Evolutionary conservation across 2,797 vertebrate genomes (phyloP), one percentile per base, ranked within the genome.

Genomic region (Remorina albescens): DNA sequence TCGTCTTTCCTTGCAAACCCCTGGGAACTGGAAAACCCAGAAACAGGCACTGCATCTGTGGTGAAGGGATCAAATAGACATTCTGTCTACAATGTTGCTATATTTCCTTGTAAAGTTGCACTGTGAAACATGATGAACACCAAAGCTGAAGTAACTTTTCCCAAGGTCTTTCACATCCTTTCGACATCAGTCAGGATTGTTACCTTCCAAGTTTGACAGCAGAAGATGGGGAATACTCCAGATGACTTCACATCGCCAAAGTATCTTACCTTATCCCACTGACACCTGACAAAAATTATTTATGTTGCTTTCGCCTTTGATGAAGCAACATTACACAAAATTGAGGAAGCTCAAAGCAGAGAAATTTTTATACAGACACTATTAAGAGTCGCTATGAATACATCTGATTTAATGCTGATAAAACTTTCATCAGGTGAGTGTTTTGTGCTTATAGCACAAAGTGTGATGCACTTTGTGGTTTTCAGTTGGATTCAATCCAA

Each of bases 201-300:
- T 71, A 54, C 74, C 76, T 76, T 83, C 75, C 75, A 78, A 61
- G 71, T 74, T 41, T 76, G 74, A 76, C 80, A 67, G 44, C 67
- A 81, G 56, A 84, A 76, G 54, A 83, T 78, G 58, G 39, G 32
- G 8, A 83, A 76, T 81, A 78, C 69, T 78, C 58, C 75, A 79
- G 74, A 55, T 79, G 77, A 83, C 70, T 83, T 77, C 49, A 78
- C 71, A 51, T 67, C 68, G 71, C 67, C 47, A 72, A 74, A 68
- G 74, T 78, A 39, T 76, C 36, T 50, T 62, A 39, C 63, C 10
- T 61, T 67, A 82, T 76, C 71, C 71, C 62, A 53, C 65, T 81
- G 83, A 84, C 82, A 84, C 67, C 81, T 86, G 77, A 82, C 83
- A 83, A 76, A 79, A 73, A 74, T 85, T 63, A 83, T 83, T 72